phyloP scores from a whole-genome alignment of 2,888 invertebrate species.

The Temnothorax ravouxi region DNA sequence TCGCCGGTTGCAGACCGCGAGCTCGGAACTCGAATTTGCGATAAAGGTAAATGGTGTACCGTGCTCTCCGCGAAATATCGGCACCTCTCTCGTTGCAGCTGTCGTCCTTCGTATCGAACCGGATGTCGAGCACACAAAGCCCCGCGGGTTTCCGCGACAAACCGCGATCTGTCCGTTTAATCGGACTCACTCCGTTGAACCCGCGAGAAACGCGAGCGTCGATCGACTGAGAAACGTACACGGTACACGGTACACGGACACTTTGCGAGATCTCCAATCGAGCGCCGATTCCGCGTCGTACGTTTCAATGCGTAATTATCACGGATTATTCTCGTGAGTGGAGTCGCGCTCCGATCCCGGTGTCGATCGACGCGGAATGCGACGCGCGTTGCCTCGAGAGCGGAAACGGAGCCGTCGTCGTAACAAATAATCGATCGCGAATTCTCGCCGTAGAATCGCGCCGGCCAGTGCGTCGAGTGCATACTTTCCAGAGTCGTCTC shows the following conservation, averaged over 20 bases:
- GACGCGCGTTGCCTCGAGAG: neutral
- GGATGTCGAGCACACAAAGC: constrained; percentile 17
- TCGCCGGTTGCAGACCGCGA: neutral
- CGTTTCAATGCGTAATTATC: neutral
- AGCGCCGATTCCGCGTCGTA: neutral
- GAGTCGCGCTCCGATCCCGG: neutral
- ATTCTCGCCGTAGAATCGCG: neutral
- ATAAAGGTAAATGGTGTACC: constrained; percentile 8
- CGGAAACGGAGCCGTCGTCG: constrained; percentile 17
- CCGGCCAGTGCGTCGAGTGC: constrained; percentile 13
- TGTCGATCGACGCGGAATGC: neutral
- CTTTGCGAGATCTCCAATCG: neutral
- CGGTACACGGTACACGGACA: neutral
- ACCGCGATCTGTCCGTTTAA: neutral
- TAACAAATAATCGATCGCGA: constrained; percentile 37
- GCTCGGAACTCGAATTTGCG: neutral
- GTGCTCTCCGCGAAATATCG: constrained; percentile 9
- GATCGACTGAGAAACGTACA: neutral
- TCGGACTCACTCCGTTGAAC: neutral
- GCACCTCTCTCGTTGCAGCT: constrained; percentile 16
- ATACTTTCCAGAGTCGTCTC: neutral
- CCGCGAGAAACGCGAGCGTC: neutral
- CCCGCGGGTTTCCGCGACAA: constrained; percentile 9
- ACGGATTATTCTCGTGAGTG: constrained; percentile 22
- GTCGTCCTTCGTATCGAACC: neutral